Evolutionary conservation across 2,797 vertebrate species (phyloP).

Genomic region (Lacerta bilineata): DNA sequence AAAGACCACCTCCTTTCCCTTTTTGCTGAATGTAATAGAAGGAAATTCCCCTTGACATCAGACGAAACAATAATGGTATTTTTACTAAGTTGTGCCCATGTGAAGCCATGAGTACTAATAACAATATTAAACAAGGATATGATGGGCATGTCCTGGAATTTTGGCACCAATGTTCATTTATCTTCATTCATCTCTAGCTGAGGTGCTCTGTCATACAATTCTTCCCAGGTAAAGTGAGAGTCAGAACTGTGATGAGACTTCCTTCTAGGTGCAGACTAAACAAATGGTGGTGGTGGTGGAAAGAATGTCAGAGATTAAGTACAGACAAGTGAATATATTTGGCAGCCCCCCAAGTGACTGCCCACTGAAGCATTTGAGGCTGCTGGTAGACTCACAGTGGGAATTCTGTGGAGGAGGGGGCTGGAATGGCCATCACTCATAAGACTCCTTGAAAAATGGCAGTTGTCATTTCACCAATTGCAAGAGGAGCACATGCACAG

Average conservation of each 20-base stretch:
- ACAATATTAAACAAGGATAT: slow-evolving; percentile 22
- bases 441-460: no score
- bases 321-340: background rate
- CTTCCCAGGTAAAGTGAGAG: background rate
- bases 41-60: slow-evolving; percentile 17
- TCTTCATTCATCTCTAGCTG: background rate
- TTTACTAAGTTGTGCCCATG: slow-evolving; percentile 3
- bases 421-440: background rate
- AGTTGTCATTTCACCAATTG: no score
- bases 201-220: background rate
- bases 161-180: background rate
- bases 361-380: background rate
- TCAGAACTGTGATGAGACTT: background rate
- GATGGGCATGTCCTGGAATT: background rate
- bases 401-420: no score
- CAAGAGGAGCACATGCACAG: no score
- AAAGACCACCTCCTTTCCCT: background rate
- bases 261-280: background rate
- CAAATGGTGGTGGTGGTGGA: background rate
- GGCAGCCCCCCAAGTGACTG: background rate
- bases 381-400: background rate
- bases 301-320: background rate
- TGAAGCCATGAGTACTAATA: background rate
- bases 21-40: slow-evolving; percentile 40
- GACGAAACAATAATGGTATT: slow-evolving; percentile 4